Evolutionary conservation across 2,113 vertebrate species (phyloP).

Genomic region (Callipepla californica): DNA sequence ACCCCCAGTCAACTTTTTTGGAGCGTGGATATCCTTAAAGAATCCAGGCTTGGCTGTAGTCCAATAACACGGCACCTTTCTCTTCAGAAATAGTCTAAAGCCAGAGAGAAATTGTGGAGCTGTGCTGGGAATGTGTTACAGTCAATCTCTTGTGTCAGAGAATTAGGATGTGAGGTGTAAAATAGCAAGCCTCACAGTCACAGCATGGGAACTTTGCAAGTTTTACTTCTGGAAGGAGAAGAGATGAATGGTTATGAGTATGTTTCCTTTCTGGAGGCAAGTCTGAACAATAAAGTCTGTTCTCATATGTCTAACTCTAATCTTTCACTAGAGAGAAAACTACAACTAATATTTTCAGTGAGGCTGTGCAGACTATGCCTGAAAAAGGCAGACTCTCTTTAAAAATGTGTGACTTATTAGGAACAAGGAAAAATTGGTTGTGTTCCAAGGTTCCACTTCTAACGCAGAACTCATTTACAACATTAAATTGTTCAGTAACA

Average conservation of each 20-base stretch:
- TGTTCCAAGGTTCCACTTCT: not conserved
- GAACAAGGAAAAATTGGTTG: not conserved
- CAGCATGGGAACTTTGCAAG: not conserved
- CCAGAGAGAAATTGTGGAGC: not conserved
- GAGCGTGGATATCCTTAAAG: not conserved
- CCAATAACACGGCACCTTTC: not conserved
- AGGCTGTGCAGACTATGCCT: not conserved
- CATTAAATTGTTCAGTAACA: not conserved
- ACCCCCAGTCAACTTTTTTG: not conserved
- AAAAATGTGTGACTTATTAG: not conserved
- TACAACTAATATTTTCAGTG: not conserved
- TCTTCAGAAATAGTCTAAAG: not conserved
- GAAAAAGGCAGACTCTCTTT: not conserved
- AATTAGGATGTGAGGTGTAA: not conserved
- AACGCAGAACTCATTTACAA: not conserved
- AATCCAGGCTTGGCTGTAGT: not conserved
- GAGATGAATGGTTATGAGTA: not conserved
- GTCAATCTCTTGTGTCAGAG: not conserved
- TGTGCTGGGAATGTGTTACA: not conserved
- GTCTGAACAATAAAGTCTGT: not conserved
- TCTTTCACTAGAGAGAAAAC: not conserved
- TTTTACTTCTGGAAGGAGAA: not conserved
- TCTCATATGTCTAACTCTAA: not conserved
- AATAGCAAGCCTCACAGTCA: not conserved
- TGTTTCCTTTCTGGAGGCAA: slow-evolving; percentile 1